Evolutionary conservation across 2,888 invertebrate genomes (phyloP), one percentile per base, ranked within the genome.

Genomic region (Cordylochernes scorpioides): DNA sequence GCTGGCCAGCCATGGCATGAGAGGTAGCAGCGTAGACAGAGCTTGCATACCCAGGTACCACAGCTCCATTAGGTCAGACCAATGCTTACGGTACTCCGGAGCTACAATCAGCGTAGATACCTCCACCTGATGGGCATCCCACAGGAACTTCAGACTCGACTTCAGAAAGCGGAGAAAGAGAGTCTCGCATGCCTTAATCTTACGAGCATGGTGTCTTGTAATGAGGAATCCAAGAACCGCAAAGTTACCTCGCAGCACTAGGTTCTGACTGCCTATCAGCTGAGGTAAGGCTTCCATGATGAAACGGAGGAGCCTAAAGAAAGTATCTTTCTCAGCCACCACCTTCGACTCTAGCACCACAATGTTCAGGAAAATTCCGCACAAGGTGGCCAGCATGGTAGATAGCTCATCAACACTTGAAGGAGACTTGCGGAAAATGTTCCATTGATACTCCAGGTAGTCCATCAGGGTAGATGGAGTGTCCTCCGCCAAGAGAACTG

Each of bases 11-110:
- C 43, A 43, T 5, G 40, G 40, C 30, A 40, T 34, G 35, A 68
- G 63, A 12, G 73, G 66, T 22, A 82, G 54, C 1, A 80, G 68
- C 17, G 69, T 67, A 46, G 75, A 68, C 62, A 84, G 70, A 2
- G 82, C 80, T 51, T 82, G 82, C 77, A 84, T 78, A 14, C 82
- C 82, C 36, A 84, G 59, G 53, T 80, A 84, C 84, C 84, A 84
- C 9, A 84, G 56, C 47, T 84, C 84, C 49, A 71, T 72, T 34
- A 84, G 62, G 50, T 82, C 80, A 58, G 68, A 67, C 84, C 84
- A 84, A 45, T 68, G 63, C 49, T 73, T 71, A 47, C 78, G 77
- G 52, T 84, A 84, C 3, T 67, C 59, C 59, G 77, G 71, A 2
- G 78, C 65, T 0, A 82, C 74, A 3, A 78, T 75, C 34, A 84